Evolutionary conservation across 2,888 invertebrate genomes (phyloP).

Genomic region (Frankliniella fusca): DNA sequence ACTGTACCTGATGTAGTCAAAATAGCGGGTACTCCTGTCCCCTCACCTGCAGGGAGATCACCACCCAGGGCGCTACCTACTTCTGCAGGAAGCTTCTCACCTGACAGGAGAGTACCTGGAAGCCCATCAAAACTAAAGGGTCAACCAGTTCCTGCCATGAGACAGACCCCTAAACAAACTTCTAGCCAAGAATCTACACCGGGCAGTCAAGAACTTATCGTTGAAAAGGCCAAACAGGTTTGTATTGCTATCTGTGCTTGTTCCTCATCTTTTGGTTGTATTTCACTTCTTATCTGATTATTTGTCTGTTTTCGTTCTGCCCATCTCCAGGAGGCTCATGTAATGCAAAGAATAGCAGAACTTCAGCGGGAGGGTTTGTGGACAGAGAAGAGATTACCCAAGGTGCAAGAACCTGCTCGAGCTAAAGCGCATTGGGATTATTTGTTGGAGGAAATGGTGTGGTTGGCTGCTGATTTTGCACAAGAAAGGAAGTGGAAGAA

Average conservation of each 20-base stretch:
- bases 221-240: slow-evolving; percentile 78
- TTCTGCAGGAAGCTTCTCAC: neutral
- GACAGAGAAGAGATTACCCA: slow-evolving; percentile 87
- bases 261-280: neutral
- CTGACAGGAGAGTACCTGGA: slow-evolving; percentile 24
- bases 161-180: slow-evolving; percentile 29
- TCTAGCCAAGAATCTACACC: slow-evolving; percentile 38
- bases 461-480: slow-evolving; percentile 96
- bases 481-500: slow-evolving; percentile 98
- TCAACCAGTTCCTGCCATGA: neutral
- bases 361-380: slow-evolving; percentile 91
- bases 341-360: slow-evolving; percentile 86
- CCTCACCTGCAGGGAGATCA: neutral
- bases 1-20: slow-evolving; percentile 33
- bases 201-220: slow-evolving; percentile 68
- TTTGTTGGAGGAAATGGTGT: slow-evolving; percentile 95
- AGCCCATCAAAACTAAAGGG: slow-evolving; percentile 37
- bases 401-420: slow-evolving; percentile 83
- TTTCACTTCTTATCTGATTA: neutral
- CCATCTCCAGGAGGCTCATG: slow-evolving; percentile 73
- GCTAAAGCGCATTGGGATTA: slow-evolving; percentile 98
- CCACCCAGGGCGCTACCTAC: neutral
- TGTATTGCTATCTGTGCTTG: slow-evolving; percentile 28
- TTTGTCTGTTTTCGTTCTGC: neutral
- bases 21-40: neutral